A percentile compares a stretch with the other conserved stretches of the same genome.
These are phyloP conservation scores for Kryphioiulus occultus DNA, from an alignment of 2,888 invertebrate genomes.

Conservation along the genomic window DNA sequence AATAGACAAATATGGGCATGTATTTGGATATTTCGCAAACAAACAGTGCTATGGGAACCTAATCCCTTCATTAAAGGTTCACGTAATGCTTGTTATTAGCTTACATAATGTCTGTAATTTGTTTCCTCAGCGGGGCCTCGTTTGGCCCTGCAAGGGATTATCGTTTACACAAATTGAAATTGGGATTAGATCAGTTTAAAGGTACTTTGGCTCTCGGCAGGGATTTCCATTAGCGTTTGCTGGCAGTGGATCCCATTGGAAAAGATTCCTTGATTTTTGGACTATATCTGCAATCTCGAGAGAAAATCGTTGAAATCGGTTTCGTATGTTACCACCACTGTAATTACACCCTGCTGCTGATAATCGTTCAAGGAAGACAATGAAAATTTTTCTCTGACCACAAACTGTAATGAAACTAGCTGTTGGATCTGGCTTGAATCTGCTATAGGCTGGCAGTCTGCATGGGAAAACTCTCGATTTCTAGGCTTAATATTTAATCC, in stretches of 20 bases:
- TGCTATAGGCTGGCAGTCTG: not conserved
- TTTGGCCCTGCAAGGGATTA: not conserved
- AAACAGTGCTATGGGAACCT: not conserved
- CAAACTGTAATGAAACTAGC: not conserved
- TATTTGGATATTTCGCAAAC: not conserved
- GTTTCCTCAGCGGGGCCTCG: conserved; percentile 32
- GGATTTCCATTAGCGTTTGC: not conserved
- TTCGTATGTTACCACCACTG: not conserved
- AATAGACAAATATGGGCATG: not conserved
- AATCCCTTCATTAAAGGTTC: not conserved
- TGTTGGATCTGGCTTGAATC: not conserved
- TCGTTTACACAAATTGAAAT: conserved; percentile 7
- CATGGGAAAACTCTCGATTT: not conserved
- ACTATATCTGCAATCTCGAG: not conserved
- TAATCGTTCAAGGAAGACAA: not conserved
- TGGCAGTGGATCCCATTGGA: not conserved
- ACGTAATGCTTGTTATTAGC: not conserved
- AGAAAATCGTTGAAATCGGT: not conserved
- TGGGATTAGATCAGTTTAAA: not conserved
- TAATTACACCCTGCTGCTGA: not conserved
- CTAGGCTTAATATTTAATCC: not conserved
- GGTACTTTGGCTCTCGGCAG: not conserved
- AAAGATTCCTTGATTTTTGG: not conserved
- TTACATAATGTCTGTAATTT: conserved; percentile 7
- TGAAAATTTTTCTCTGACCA: not conserved